Evolutionary conservation across 2,888 invertebrate species (phyloP), one percentile per base, ranked within the genome.

Genomic region (Drosophila putrida): DNA sequence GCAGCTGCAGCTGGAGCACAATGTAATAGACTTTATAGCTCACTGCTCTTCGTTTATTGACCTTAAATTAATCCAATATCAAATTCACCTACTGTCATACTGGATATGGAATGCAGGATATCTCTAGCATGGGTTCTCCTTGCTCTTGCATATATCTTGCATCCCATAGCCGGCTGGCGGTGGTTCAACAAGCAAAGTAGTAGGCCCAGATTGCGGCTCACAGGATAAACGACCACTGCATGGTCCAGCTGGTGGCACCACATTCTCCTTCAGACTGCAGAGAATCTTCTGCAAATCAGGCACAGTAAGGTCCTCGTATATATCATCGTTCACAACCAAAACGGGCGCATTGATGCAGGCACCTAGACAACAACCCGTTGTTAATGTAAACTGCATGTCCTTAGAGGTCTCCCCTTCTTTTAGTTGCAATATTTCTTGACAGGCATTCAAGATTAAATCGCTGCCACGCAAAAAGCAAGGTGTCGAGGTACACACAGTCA

Each of bases 311-410:
- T 87, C 73, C 53, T 78, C 81, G 27, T 75, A 78, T 25, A 74
- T 41, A 11, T 86, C 70, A 53, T 88, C 88, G 25, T 88, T 88
- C 3, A 88, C 57, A 0, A 15, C 3, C 9, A 80, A 20, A 2
- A 79, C 70, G 0, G 88, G 88, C 0, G 47, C 85, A 72, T 84
- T 78, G 1, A 76, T 66, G 46, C 83, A 83, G 33, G 88, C 79
- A 5, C 79, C 83, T 60, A 73, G 28, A 28, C 88, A 79, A 28
- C 43, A 65, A 4, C 50, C 41, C 1, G 51, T 20, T 0, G n/a
- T 13, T 6, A 88, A 31, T 4, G 77, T 71, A 31, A 85, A 88
- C 61, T 82, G 63, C 88, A 85, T 77, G 33, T 86, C 80, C 28
- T 58, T 11, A 5, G 75, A 70, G 0, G 87, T 86, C 13, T 73